Evolutionary conservation across 2,888 invertebrate species (phyloP).

Genomic region (Buathra laborator): DNA sequence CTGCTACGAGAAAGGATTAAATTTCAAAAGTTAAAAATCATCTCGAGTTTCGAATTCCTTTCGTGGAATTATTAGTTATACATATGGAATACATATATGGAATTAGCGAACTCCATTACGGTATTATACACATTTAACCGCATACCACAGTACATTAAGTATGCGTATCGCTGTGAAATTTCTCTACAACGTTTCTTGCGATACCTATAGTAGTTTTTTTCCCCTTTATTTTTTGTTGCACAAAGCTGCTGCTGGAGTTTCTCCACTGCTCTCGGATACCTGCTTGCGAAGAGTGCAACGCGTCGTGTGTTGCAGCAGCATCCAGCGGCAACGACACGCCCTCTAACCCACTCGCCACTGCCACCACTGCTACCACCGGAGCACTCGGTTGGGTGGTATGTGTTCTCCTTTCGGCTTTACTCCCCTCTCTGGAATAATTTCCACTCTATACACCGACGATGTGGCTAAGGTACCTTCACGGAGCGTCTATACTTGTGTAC

Average conservation of each 20-base stretch:
- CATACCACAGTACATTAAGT: not conserved
- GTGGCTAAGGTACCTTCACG: conserved; percentile 40
- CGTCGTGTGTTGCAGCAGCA: conserved; percentile 48
- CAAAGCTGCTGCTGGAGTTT: conserved; percentile 19
- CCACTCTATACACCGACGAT: conserved; percentile 51
- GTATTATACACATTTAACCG: not conserved
- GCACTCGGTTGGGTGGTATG: conserved; percentile 48
- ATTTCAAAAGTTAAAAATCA: too few species aligned
- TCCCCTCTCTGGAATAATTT: conserved; percentile 60
- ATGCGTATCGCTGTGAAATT: conserved; percentile 15
- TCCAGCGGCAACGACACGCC: conserved; percentile 69
- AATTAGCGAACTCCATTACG: not conserved
- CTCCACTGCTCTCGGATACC: conserved; percentile 4
- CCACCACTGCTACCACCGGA: conserved; percentile 62
- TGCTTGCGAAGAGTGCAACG: conserved; percentile 58
- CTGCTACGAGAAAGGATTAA: too few species aligned
- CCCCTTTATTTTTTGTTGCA: conserved; percentile 4
- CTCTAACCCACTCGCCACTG: conserved; percentile 69
- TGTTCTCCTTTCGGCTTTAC: conserved; percentile 68
- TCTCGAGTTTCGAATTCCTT: too few species aligned
- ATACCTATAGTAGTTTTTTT: conserved; percentile 11
- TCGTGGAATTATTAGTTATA: too few species aligned
- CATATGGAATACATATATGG: not conserved
- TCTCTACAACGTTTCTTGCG: not conserved
- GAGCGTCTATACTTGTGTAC: not conserved